phyloP scores from a whole-genome alignment of 2,888 invertebrate genomes.

The Melieria omissa region DNA sequence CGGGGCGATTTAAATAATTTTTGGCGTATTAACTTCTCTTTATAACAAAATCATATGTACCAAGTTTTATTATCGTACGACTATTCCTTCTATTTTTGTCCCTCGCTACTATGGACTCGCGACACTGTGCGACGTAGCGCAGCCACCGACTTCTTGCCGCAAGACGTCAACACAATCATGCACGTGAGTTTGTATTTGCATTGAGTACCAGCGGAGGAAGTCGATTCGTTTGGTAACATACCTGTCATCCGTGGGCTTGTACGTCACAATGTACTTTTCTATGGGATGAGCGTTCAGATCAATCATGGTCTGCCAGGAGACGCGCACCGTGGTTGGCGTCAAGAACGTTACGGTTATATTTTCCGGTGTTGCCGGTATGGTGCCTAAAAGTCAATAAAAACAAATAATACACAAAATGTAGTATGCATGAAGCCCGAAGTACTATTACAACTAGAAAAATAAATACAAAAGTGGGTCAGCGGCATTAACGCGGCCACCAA shows the following conservation, averaged over 20 bases:
- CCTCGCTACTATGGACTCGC: too few relatives aligned
- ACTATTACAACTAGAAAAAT: background rate
- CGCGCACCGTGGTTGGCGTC: conserved; percentile 85
- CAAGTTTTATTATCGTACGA: too few relatives aligned
- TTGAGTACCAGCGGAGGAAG: background rate
- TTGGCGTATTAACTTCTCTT: too few relatives aligned
- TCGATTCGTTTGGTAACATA: conserved; percentile 56
- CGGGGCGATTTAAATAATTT: too few relatives aligned
- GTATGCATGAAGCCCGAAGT: too few relatives aligned
- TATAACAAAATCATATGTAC: too few relatives aligned
- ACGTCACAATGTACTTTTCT: conserved; percentile 91
- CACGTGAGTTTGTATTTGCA: too few relatives aligned
- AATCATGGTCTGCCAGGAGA: conserved; percentile 86
- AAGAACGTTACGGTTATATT: conserved; percentile 91
- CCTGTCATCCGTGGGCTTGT: conserved; percentile 92
- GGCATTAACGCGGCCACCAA: background rate
- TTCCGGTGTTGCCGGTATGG: conserved; percentile 83
- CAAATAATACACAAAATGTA: background rate
- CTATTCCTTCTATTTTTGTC: too few relatives aligned
- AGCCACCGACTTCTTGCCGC: too few relatives aligned
- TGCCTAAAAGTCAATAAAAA: conserved; percentile 70
- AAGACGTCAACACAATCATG: too few relatives aligned
- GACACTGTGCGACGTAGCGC: too few relatives aligned
- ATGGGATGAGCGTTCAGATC: conserved; percentile 73
- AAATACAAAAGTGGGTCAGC: background rate